Evolutionary conservation across 2,888 invertebrate genomes (phyloP).

Genomic region (Sminthurides aquaticus): DNA sequence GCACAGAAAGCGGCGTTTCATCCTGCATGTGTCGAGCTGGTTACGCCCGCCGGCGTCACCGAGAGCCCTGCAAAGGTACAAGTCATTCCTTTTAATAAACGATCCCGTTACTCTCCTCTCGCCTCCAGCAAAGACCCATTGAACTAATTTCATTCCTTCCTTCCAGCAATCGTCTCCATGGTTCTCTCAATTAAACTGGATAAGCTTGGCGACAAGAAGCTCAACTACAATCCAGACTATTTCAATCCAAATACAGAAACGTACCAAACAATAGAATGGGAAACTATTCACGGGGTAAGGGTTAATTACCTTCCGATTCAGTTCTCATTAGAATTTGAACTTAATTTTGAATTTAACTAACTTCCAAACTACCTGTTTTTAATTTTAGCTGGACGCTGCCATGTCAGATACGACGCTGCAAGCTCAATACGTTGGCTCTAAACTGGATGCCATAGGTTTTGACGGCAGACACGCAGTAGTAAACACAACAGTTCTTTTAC

Average conservation of each 20-base stretch:
- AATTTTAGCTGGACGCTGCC: conserved; percentile 75
- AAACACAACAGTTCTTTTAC: conserved; percentile 73
- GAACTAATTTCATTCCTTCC: conserved; percentile 19
- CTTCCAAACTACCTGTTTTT: too few relatives aligned
- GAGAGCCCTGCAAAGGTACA: conserved; percentile 64
- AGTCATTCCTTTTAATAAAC: too few relatives aligned
- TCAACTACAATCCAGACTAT: conserved; percentile 69
- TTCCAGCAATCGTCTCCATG: conserved; percentile 62
- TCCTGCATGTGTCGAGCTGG: conserved; percentile 81
- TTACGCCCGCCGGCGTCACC: conserved; percentile 57
- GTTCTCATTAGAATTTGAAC: not conserved
- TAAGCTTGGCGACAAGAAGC: conserved; percentile 67
- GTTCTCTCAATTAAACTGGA: conserved; percentile 74
- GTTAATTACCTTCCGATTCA: conserved; percentile 3
- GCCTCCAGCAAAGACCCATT: not conserved
- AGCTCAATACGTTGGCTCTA: conserved; percentile 72
- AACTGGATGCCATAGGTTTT: conserved; percentile 59
- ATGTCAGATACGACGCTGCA: conserved; percentile 88
- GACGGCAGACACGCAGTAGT: conserved; percentile 60
- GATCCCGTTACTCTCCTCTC: not conserved
- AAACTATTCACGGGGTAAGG: conserved; percentile 78
- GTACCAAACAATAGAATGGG: conserved; percentile 73
- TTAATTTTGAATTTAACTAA: not conserved
- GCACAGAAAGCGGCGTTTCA: conserved; percentile 76
- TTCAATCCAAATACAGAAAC: conserved; percentile 69